phyloP scores from a whole-genome alignment of 2,113 vertebrate genomes.

The Poicephalus meyeri region DNA sequence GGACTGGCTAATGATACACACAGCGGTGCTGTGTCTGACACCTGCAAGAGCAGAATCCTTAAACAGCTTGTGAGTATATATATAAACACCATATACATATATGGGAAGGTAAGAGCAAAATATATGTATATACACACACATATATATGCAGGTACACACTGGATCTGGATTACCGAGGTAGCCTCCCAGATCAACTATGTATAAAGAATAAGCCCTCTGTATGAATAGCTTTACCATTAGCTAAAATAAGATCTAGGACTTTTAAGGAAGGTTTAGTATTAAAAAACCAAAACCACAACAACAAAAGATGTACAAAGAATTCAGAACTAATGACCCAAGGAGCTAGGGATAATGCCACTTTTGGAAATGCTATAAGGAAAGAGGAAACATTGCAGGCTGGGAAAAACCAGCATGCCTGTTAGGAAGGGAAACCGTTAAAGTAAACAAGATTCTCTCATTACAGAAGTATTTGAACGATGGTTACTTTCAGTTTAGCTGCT shows the following conservation, averaged over 20 bases:
- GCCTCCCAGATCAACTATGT: not conserved
- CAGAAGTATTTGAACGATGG: constrained; percentile 30
- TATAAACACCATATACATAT: not conserved
- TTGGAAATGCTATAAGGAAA: not conserved
- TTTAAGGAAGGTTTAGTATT: not conserved
- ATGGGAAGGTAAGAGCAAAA: not conserved
- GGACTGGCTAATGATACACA: accelerated
- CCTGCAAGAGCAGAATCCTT: not conserved
- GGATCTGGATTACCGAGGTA: not conserved
- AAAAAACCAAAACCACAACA: not conserved
- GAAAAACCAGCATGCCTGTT: not conserved
- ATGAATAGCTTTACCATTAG: not conserved
- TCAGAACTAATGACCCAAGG: not conserved
- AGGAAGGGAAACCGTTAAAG: not conserved
- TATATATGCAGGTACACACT: not conserved
- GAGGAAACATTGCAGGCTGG: not conserved
- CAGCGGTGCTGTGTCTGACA: not conserved
- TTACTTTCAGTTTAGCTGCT: constrained; percentile 34
- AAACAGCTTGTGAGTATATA: not conserved
- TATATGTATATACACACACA: not conserved
- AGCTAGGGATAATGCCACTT: not conserved
- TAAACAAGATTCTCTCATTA: constrained; percentile 28
- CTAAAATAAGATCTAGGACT: not conserved
- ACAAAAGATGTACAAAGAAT: not conserved
- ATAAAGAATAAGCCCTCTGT: not conserved